Base-by-base conservation (phyloP, 2,797 vertebrate species). In the Staurois parvus region DNA sequence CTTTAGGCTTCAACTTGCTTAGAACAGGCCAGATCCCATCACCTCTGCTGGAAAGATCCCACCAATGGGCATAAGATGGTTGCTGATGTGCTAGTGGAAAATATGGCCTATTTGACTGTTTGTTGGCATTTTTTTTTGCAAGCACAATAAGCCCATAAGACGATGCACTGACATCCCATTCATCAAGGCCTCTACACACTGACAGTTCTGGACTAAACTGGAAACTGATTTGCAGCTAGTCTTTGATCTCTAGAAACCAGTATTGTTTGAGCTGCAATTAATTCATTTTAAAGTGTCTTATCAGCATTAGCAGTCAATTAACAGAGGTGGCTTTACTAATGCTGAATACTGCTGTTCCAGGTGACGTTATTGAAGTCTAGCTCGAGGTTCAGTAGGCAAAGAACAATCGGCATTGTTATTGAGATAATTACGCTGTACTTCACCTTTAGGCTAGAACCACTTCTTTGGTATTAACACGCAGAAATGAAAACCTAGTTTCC, bases 301-400 rank as follows among this genome's bases (percentile, higher is more conserved):
- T 83, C 80, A 66, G 69, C 75, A 73, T 83, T 86, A 78, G 68
- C 40, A 52, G 75, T 79, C 80, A 67, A 83, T 83, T 86, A 83
- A 21, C 56, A 30, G 37, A 29, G 67, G 42, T 34, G 77, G 15
- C 73, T 45, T 62, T 66, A 72, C 74, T 77, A 72, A 72, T 73
- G 68, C 48, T 40, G 64, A 86, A 83, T 83, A 86, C 83, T 79
- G 52, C 80, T 30, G 32, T 40, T 81, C 30, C 68, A 83, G 85
- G 85, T 86, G 42, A 56, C 37, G 7, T 24, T 48, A 82, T 82
- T 82, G 74, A 86, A 78, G 79, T 78, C 40, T 68, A 4, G 64
- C 67, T 64, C 24, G 17, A 40, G 68, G 80, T 68, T 66, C 79
- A 52, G 24, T 56, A 77, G 84, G 30, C 64, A 32, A 15, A 76